Evolutionary conservation across 2,797 vertebrate species (phyloP).

Genomic region (Macrochelys suwanniensis): DNA sequence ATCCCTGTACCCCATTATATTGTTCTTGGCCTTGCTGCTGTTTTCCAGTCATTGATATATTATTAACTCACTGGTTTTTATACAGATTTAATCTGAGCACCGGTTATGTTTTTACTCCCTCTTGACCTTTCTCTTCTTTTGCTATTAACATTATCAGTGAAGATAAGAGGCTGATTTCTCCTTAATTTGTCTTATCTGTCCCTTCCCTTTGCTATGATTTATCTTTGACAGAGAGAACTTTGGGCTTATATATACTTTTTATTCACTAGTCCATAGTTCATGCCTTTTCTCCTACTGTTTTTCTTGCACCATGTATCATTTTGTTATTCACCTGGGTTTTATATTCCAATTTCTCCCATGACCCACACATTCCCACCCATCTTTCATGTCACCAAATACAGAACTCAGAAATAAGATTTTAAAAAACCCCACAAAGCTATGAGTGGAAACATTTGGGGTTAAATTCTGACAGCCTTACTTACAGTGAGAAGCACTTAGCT

Average conservation of each 20-base stretch:
- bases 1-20: not conserved
- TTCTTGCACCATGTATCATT: not conserved
- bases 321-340: not conserved
- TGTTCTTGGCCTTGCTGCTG: not conserved
- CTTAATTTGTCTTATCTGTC: not conserved
- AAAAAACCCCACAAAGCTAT: not conserved
- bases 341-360: not conserved
- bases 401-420: not conserved
- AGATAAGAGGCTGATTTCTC: conserved; percentile 21
- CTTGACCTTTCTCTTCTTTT: conserved; percentile 52
- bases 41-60: not conserved
- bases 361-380: not conserved
- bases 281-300: not conserved
- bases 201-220: not conserved
- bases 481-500: not conserved
- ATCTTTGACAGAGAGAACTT: conserved; percentile 28
- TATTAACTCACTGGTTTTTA: not conserved
- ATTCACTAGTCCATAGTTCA: not conserved
- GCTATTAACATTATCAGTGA: not conserved
- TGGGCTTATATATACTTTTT: not conserved
- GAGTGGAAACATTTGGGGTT: not conserved
- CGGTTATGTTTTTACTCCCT: not conserved
- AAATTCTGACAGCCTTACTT: not conserved
- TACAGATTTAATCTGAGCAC: not conserved
- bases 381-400: not conserved